Evolutionary conservation across 2,888 invertebrate genomes (phyloP).

Genomic region (Alloscopus bannaensis): DNA sequence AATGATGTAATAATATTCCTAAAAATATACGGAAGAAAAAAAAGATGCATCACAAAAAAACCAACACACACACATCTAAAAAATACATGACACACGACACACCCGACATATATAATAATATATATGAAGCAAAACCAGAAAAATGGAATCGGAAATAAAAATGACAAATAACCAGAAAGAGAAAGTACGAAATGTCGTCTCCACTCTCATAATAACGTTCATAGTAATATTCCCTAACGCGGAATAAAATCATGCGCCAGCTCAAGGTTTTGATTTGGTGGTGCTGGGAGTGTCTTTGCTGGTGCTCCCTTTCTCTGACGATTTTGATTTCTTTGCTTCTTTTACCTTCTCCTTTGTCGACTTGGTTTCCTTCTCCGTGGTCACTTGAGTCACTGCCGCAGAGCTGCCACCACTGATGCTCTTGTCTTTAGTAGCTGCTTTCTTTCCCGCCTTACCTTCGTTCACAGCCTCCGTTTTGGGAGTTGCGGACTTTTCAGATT

Average conservation of each 20-base stretch:
- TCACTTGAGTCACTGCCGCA: slow-evolving; percentile 20
- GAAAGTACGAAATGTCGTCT: not conserved
- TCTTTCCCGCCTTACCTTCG: slow-evolving; percentile 14
- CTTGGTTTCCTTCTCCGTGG: slow-evolving; percentile 41
- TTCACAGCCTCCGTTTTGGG: not conserved
- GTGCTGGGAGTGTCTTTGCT: not conserved
- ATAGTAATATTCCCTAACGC: too few species aligned
- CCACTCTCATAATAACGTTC: too few species aligned
- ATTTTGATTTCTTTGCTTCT: not conserved
- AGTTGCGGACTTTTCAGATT: slow-evolving; percentile 1
- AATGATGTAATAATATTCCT: slow-evolving; percentile 28
- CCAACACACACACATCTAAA: too few species aligned
- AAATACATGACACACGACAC: slow-evolving; percentile 38
- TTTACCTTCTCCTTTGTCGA: not conserved
- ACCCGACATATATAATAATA: too few species aligned
- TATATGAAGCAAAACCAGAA: too few species aligned
- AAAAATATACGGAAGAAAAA: slow-evolving; percentile 26
- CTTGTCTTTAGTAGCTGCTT: not conserved
- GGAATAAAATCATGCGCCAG: too few species aligned
- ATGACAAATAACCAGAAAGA: slow-evolving; percentile 64
- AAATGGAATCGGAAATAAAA: slow-evolving; percentile 66
- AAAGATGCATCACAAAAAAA: slow-evolving; percentile 34
- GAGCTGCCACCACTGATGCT: not conserved
- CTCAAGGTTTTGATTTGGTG: not conserved
- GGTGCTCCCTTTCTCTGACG: too few species aligned